Base-by-base conservation (phyloP, 2,113 vertebrate genomes). In the Hippoglossus stenolepis region DNA sequence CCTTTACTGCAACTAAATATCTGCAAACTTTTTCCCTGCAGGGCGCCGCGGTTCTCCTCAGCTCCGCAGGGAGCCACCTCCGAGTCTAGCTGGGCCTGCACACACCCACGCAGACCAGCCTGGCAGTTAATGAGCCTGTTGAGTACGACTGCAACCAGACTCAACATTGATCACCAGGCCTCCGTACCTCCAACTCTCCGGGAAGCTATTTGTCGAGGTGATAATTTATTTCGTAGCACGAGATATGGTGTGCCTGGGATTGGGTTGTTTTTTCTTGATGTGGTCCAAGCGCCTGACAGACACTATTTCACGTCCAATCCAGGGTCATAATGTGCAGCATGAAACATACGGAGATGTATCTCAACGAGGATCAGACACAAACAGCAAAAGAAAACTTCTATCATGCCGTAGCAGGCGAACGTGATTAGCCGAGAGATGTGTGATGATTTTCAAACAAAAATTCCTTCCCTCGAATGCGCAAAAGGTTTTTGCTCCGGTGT, bases 171-270 rank as follows among this genome's bases (percentile, higher is more conserved):
- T 92, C 91, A 91, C 78, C 56, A 13, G n/a, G 70, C 73, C 82
- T 77, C 80, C 51, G 70, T 79, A 81, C 75, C 90, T 85, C 70
- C 7, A 83, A 89, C 87, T 90, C 86, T 83, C 73, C 17, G 74
- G 84, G 69, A 91, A 89, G 87, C 88, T 62, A 90, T 93, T 93
- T 89, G 90, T 93, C 92, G 91, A 85, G 81, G 88, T 91, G 91
- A 93, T 93, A 57, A 92, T 93, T 90, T 91, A 90, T 93, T 90
- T 93, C 85, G 80, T 79, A 73, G 80, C 89, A 80, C 79, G 69
- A 66, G 72, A 85, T 84, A 79, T 71, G 65, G 79, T 78, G 84
- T 75, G 79, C 64, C 9, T 51, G 82, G 75, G 80, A 82, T 77
- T 43, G 74, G 82, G 28, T 73, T 89, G 77, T 76, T 88, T 83